Evolutionary conservation across 2,113 vertebrate species (phyloP), one percentile per base, ranked within the genome.

Genomic region (Anseranas semipalmata): DNA sequence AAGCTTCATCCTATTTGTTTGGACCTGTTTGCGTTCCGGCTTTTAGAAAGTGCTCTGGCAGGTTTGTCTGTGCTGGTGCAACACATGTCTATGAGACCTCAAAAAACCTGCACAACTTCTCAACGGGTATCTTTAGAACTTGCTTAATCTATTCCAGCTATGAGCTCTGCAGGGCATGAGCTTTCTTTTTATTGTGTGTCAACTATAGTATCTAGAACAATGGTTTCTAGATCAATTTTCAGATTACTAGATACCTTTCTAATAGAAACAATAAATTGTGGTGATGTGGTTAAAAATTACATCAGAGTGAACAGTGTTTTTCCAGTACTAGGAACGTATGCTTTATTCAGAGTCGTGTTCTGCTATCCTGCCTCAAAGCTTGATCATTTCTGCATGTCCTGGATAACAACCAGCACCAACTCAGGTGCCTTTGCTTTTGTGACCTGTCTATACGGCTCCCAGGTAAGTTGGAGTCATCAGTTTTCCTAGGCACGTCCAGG

Each of bases 41-140:
- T 87, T 74, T 86, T 56, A 52, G 60, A 78, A 90, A 96, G 84
- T 45, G 60, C 92, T 92, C 89, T 7, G 52, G 83, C 94, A 87
- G 70, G 93, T 94, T 97, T 85, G 79, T 63, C 60, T 87, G 80
- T 46, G 83, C 87, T 89, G 77, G 80, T 89, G 94, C 88, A 90
- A 92, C 79, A 22, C 1, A 15, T 50, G 21, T 45, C 63, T 48
- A 2, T 3, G 27, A 66, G 92, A 89, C 88, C 86, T 93, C 89
- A 86, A 84, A 92, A 82, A 96, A 95, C 79, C 83, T 75, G 94
- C 39, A 83, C 24, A 7, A 12, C 88, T 82, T 92, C 84, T 96
- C 77, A 35, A 16, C 0, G 1, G 16, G 63, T 77, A 62, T 70
- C 79, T 37, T 76, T 32, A 88, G 79, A 96, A 88, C 72, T 78